phyloP scores from a whole-genome alignment of 2,888 invertebrate genomes.

The Cerceris ruficornis region DNA sequence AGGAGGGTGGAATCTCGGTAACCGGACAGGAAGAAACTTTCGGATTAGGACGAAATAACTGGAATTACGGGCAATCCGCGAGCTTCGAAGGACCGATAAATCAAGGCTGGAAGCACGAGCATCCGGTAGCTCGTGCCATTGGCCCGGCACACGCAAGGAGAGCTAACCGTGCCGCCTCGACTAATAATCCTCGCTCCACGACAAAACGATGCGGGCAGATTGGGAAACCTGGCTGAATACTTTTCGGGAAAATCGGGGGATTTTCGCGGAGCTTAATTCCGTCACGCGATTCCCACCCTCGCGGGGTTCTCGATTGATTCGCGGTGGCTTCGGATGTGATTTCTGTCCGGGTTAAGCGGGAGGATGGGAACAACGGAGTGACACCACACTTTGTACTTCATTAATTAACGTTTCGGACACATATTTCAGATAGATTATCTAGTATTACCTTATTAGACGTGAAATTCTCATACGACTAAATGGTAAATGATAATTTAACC shows the following conservation, averaged over 20 bases:
- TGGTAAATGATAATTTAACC: too few relatives aligned
- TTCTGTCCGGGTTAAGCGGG: too few relatives aligned
- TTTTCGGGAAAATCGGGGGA: conserved; percentile 15
- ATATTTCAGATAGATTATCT: too few relatives aligned
- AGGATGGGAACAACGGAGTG: too few relatives aligned
- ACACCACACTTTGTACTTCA: too few relatives aligned
- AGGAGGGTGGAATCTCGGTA: conserved; percentile 40
- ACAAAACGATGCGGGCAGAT: conserved; percentile 53
- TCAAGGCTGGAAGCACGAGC: conserved; percentile 72
- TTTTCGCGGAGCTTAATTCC: conserved; percentile 6
- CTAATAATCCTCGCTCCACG: conserved; percentile 54
- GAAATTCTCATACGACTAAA: too few relatives aligned
- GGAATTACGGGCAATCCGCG: conserved; percentile 73
- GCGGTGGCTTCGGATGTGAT: too few relatives aligned
- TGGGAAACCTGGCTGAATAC: conserved; percentile 6
- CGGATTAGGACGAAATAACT: conserved; percentile 70
- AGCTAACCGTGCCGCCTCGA: conserved; percentile 36
- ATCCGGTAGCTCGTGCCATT: conserved; percentile 72
- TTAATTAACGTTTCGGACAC: too few relatives aligned
- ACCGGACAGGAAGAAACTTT: conserved; percentile 64
- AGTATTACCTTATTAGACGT: too few relatives aligned
- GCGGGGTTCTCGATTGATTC: not conserved
- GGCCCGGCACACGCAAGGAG: conserved; percentile 72
- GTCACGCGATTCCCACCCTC: conserved; percentile 17
- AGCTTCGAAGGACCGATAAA: conserved; percentile 74